A percentile compares a stretch with the other conserved stretches of the same genome.
These are phyloP conservation scores for Ophonus ardosiacus DNA, from an alignment of 2,888 invertebrate species.

Conservation along the genomic window DNA sequence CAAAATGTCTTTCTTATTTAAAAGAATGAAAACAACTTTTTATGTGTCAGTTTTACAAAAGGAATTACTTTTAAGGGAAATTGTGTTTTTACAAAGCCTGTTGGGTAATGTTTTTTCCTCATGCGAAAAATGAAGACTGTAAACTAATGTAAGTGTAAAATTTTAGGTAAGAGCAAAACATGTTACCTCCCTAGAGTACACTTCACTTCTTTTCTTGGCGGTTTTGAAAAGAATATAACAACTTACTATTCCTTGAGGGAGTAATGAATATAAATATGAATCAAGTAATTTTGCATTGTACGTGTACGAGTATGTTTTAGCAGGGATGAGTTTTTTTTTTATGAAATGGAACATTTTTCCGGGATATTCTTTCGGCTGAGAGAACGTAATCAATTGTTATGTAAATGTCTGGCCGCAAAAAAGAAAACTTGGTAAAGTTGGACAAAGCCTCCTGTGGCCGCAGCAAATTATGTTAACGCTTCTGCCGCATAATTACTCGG, in stretches of 20 bases:
- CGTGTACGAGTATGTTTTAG: background rate
- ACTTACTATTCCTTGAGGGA: conserved; percentile 1
- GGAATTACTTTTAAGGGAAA: background rate
- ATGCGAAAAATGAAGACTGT: background rate
- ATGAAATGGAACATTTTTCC: conserved; percentile 9
- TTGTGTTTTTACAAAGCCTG: background rate
- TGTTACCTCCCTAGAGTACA: background rate
- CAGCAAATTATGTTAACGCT: conserved; percentile 29
- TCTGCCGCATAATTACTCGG: conserved; percentile 18
- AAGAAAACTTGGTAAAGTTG: conserved; percentile 1
- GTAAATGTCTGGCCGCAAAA: conserved; percentile 19
- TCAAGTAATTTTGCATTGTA: background rate
- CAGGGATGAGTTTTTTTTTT: background rate
- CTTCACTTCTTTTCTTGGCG: background rate
- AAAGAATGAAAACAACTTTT: background rate
- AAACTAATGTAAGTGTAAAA: background rate
- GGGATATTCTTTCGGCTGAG: background rate
- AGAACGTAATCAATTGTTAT: conserved; percentile 30
- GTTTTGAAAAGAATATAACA: background rate
- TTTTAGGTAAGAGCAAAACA: background rate
- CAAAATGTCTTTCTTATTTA: background rate
- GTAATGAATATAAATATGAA: conserved; percentile 29
- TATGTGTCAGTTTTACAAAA: background rate
- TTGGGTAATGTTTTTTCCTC: background rate
- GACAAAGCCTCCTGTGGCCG: conserved; percentile 5